Evolutionary conservation across 2,888 invertebrate genomes (phyloP), one percentile per base, ranked within the genome.

Genomic region (Nemotelus pantherinus): DNA sequence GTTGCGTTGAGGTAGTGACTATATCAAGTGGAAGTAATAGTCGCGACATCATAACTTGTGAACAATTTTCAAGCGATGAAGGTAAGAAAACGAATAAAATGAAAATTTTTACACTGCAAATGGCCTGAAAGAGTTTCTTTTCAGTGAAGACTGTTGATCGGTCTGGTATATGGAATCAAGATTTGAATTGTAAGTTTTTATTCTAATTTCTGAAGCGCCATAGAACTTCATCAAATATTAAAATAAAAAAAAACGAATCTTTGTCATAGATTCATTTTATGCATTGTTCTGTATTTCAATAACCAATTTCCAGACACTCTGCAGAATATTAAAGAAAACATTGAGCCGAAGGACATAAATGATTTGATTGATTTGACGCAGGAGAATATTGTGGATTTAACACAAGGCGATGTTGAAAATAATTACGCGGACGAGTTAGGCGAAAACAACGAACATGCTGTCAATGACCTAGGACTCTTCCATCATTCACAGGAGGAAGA

Each of bases 51-150:
- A 7, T 44, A 3, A 82, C 80, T 10, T 85, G 82, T 74, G 85
- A 86, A 80, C 80, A 82, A 2, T 85, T 81, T 65, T 86, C 85
- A 10, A 86, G 85, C 60, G 86, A 86, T 81, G 86, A 86, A 80
- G 86, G 86, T 85, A 77, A 76, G 71, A 25, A 25, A 68, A 58
- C 47, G 55, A 41, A 1, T 43, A 58, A n/a, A 67, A 9, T 53
- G 6, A 3, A 48, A 43, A 6, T 55, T 6, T 70, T 47, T 41
- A 43, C 50, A 6, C 53, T 55, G 47, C 9, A 48, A 47, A 53
- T 68, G 64, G 50, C 25, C 63, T 74, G 71, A 67, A 10, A 9
- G 6, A 65, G 45, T n/a, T 53, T 63, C 80, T 9, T 43, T 83
- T 85, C 82, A 86, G 86, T 83, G 81, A 85, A 85, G 85, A 85